Conservation (phyloP, 2,113 vertebrate genomes). For the Seriola quinqueradiata region DNA sequence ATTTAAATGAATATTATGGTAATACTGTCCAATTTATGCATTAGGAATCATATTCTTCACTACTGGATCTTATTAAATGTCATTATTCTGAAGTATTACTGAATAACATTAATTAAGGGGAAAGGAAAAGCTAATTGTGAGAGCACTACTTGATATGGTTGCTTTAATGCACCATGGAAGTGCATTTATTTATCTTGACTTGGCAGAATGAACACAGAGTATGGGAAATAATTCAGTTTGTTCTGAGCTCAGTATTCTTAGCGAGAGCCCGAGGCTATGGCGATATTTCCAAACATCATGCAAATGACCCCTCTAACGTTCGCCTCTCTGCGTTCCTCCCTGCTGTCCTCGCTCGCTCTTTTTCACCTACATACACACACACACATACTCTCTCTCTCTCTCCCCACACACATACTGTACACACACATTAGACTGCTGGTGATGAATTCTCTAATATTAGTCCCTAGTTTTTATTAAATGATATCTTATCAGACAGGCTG, state of each 20-base stretch:
- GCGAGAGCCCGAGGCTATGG: slow-evolving; percentile 54
- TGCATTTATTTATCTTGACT: slow-evolving; percentile 68
- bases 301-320: slow-evolving; percentile 60
- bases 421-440: slow-evolving; percentile 4
- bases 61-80: slow-evolving; percentile 58
- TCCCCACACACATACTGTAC: neutral
- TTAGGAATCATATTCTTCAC: slow-evolving; percentile 54
- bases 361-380: slow-evolving; percentile 29
- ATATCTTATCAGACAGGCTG: neutral
- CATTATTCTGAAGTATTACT: slow-evolving; percentile 59
- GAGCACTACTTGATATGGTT: slow-evolving; percentile 32
- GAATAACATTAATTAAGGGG: slow-evolving; percentile 64
- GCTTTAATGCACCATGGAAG: slow-evolving; percentile 52
- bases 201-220: slow-evolving; percentile 39
- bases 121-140: slow-evolving; percentile 63
- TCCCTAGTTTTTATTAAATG: slow-evolving; percentile 10
- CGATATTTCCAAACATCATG: slow-evolving; percentile 67
- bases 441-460: slow-evolving; percentile 25
- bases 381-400: neutral
- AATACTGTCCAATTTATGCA: slow-evolving; percentile 64
- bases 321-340: slow-evolving; percentile 24
- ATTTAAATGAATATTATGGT: slow-evolving; percentile 51
- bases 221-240: slow-evolving; percentile 40
- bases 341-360: slow-evolving; percentile 14
- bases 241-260: slow-evolving; percentile 35